Evolutionary conservation across 2,113 vertebrate species (phyloP).

Genomic region (Tympanuchus pallidicinctus): DNA sequence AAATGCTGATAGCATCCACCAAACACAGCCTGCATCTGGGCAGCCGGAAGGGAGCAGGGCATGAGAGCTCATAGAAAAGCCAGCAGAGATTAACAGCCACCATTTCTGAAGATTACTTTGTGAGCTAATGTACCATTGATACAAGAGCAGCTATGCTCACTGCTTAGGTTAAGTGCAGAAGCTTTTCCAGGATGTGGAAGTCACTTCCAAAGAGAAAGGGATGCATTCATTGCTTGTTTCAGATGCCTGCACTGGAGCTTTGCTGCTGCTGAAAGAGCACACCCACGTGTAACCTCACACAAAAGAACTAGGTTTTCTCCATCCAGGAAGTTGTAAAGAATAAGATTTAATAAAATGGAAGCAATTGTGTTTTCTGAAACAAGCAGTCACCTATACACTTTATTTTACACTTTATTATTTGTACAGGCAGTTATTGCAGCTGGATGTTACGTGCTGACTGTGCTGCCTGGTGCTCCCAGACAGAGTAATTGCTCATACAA

Average conservation of each 20-base stretch:
- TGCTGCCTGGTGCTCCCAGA: not conserved
- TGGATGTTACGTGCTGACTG: not conserved
- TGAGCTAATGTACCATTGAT: not conserved
- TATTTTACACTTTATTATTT: not conserved
- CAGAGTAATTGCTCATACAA: not conserved
- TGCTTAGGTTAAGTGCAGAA: not conserved
- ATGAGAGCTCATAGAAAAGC: conserved; percentile 22
- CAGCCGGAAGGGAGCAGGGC: not conserved
- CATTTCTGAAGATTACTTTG: conserved; percentile 29
- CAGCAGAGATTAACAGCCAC: not conserved
- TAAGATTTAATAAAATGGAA: conserved; percentile 17
- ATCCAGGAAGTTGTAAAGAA: not conserved
- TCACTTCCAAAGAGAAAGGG: not conserved
- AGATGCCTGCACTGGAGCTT: not conserved
- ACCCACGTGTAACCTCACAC: not conserved
- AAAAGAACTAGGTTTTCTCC: not conserved
- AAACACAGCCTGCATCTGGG: conserved; percentile 27
- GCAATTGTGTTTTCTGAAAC: not conserved
- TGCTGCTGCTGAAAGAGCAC: not conserved
- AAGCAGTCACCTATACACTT: not conserved
- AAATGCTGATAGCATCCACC: not conserved
- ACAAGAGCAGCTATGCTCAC: not conserved
- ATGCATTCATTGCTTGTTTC: not conserved
- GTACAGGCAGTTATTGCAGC: not conserved
- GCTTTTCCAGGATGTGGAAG: not conserved